Percentiles rank a stretch among this genome's conserved stretches.
Evolutionary conservation across 2,113 vertebrate species (phyloP).

Genomic region (Lanius collurio): DNA sequence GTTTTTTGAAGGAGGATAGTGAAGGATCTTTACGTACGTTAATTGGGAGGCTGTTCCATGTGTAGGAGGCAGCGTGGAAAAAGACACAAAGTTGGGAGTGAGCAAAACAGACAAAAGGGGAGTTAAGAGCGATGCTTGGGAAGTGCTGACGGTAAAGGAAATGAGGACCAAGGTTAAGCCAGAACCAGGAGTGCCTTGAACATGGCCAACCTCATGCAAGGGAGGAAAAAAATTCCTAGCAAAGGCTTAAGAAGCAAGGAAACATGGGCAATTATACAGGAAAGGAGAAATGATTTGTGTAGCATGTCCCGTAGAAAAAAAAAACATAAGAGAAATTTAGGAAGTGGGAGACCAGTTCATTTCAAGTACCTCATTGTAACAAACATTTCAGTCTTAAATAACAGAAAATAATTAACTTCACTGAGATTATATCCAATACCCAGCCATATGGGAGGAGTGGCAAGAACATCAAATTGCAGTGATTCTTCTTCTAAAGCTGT

Average conservation of each 20-base stretch:
- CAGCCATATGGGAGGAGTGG: neutral
- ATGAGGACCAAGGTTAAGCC: conserved; percentile 48
- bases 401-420: neutral
- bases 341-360: neutral
- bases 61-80: conserved; percentile 74
- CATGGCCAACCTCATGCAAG: conserved; percentile 12
- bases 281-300: conserved; percentile 42
- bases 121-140: conserved; percentile 52
- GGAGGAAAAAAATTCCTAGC: neutral
- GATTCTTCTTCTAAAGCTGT: neutral
- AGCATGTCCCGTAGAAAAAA: neutral
- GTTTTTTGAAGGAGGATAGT: conserved; percentile 57
- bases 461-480: neutral
- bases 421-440: neutral
- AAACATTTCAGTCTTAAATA: conserved; percentile 19
- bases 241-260: conserved; percentile 41
- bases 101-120: conserved; percentile 71
- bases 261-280: conserved; percentile 10
- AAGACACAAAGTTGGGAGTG: conserved; percentile 73
- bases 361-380: neutral
- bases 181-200: conserved; percentile 43
- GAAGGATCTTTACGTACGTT: conserved; percentile 72
- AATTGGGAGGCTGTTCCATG: conserved; percentile 70
- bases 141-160: conserved; percentile 32
- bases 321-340: neutral